These are phyloP conservation scores for Napeogenes sylphis DNA, from an alignment of 2,888 invertebrate genomes.

Conservation along the genomic window DNA sequence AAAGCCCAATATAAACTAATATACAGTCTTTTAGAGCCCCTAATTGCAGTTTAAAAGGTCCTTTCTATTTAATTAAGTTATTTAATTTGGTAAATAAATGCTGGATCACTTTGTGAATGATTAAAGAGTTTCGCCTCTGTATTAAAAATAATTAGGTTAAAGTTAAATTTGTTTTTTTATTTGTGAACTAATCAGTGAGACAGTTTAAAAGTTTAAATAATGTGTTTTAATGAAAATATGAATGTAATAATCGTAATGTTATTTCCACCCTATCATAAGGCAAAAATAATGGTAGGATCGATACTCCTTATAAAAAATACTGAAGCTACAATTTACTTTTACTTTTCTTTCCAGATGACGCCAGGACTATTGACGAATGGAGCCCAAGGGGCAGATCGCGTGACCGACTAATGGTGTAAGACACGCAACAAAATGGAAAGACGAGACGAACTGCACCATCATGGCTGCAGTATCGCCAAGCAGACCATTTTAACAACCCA, in stretches of 20 bases:
- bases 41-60: constrained; percentile 48
- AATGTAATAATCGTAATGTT: too few relatives aligned
- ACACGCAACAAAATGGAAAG: constrained; percentile 53
- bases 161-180: neutral
- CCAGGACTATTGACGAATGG: constrained; percentile 29
- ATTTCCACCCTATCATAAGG: too few relatives aligned
- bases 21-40: constrained; percentile 42
- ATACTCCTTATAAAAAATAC: neutral
- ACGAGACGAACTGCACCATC: constrained; percentile 64
- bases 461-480: constrained; percentile 70
- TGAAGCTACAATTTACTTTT: constrained; percentile 19
- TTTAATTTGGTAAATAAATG: constrained; percentile 28
- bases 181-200: too few relatives aligned
- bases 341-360: constrained; percentile 35
- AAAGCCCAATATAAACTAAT: constrained; percentile 41
- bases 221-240: too few relatives aligned
- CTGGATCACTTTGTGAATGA: constrained; percentile 4
- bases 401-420: constrained; percentile 39
- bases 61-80: constrained; percentile 46
- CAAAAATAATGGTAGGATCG: too few relatives aligned
- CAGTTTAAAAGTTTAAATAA: too few relatives aligned
- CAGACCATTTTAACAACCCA: constrained; percentile 72
- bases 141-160: neutral
- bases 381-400: constrained; percentile 25
- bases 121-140: neutral